A percentile compares a stretch with the other conserved stretches of the same genome.
These are phyloP conservation scores for Agrypnus murinus DNA, from an alignment of 2,888 invertebrate species.

Conservation along the genomic window DNA sequence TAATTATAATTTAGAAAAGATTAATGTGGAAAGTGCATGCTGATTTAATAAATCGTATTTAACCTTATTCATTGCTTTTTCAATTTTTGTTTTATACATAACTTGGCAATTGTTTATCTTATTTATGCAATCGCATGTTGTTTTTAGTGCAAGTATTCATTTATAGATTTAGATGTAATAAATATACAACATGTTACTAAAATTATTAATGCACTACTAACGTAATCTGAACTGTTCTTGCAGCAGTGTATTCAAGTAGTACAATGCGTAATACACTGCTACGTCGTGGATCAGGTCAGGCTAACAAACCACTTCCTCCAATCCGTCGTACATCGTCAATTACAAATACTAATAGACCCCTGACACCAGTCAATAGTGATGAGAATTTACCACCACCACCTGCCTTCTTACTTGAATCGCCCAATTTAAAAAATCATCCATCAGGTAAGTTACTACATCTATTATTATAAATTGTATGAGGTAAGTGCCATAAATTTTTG, in stretches of 20 bases:
- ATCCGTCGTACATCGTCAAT: conserved; percentile 86
- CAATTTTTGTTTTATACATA: no score
- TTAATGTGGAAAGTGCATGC: conserved; percentile 7
- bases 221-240: conserved; percentile 24
- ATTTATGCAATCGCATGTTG: neutral
- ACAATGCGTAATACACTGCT: conserved; percentile 70
- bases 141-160: no score
- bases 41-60: neutral
- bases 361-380: conserved; percentile 70
- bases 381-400: conserved; percentile 84
- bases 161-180: no score
- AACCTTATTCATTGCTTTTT: neutral
- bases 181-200: neutral
- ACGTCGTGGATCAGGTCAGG: conserved; percentile 76
- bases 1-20: neutral
- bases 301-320: conserved; percentile 86
- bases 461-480: no score
- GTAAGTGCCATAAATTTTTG: no score
- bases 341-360: conserved; percentile 68
- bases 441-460: conserved; percentile 45
- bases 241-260: conserved; percentile 64
- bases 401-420: conserved; percentile 80
- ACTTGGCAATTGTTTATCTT: no score
- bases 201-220: conserved; percentile 8
- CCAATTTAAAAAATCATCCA: conserved; percentile 36